Evolutionary conservation across 2,888 invertebrate genomes (phyloP), one percentile per base, ranked within the genome.

Genomic region (Protonemura montana): DNA sequence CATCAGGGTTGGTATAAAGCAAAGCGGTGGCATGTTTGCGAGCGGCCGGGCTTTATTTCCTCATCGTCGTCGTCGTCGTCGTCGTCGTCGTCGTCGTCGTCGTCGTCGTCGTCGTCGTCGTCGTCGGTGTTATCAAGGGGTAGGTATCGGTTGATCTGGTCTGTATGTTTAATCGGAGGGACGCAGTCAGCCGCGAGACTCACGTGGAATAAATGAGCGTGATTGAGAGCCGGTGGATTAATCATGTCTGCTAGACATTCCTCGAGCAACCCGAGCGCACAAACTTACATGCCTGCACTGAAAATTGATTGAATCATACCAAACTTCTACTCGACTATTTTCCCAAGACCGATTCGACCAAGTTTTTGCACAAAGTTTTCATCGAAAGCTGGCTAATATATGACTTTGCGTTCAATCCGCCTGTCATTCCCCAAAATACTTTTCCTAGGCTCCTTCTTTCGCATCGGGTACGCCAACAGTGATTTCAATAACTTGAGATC

Each of bases 401-500:
- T 59, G 59, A 59, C 59, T 59, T 59, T 59, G 59, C 59, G 59
- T 59, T 59, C 59, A 59, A 59, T 59, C 59, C 59, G 59, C 59
- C 59, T 59, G 59, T 59, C 59, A 59, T 59, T 59, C 21, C 21
- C 59, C 59, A 10, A 59, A 59, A 59, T 59, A 59, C 59, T 59
- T 59, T 59, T 59, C 59, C 59, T 5, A 13, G 6, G 5, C 41
- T 41, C 41, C 13, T 41, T 59, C 59, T 59, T 21, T 59, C 59
- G 59, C 59, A 21, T 59, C 59, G 59, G 59, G 59, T 59, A 59
- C 13, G 59, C 59, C 59, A 59, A 59, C 78, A 82, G 41, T 41
- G 35, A 82, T 82, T 82, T 82, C 82, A 82, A 82, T 82, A 82
- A 41, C 41, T 41, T 41, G 26, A 30, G 35, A 82, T 82, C 82